phyloP scores from a whole-genome alignment of 2,797 vertebrate genomes.

The Tenualosa ilisha region DNA sequence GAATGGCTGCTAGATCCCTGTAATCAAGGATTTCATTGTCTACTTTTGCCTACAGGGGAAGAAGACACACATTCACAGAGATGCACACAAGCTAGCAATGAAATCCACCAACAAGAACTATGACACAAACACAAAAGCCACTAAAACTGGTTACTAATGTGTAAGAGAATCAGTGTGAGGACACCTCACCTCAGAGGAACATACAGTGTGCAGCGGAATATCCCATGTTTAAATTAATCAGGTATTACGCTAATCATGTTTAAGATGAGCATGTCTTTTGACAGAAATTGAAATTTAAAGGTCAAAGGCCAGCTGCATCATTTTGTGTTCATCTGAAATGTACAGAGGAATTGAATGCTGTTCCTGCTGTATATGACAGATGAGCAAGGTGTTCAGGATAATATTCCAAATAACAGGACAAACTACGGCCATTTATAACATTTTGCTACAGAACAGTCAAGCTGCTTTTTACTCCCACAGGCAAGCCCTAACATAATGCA shows the following conservation, averaged over 20 bases:
- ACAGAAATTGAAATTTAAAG: too few relatives aligned
- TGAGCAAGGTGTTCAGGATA: neutral
- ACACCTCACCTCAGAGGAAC: too few relatives aligned
- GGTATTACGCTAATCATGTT: too few relatives aligned
- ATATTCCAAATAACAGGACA: neutral
- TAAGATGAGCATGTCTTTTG: too few relatives aligned
- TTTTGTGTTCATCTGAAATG: too few relatives aligned
- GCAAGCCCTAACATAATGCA: neutral
- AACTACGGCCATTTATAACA: conserved; percentile 11
- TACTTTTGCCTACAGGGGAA: conserved; percentile 83
- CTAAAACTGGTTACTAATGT: neutral
- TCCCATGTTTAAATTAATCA: too few relatives aligned
- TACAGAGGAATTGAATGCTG: too few relatives aligned
- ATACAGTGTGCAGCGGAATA: too few relatives aligned
- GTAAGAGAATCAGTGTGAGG: neutral
- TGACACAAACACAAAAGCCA: neutral
- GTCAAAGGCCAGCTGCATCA: too few relatives aligned
- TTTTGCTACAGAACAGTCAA: neutral
- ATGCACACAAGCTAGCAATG: neutral
- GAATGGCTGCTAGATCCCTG: conserved; percentile 89
- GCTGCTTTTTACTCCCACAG: neutral
- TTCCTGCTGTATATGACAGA: neutral
- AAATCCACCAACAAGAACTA: neutral
- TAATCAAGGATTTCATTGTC: conserved; percentile 93
- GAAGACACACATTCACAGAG: conserved; percentile 28